Conservation (phyloP, 2,888 invertebrate genomes). For the Octodonta nipae region DNA sequence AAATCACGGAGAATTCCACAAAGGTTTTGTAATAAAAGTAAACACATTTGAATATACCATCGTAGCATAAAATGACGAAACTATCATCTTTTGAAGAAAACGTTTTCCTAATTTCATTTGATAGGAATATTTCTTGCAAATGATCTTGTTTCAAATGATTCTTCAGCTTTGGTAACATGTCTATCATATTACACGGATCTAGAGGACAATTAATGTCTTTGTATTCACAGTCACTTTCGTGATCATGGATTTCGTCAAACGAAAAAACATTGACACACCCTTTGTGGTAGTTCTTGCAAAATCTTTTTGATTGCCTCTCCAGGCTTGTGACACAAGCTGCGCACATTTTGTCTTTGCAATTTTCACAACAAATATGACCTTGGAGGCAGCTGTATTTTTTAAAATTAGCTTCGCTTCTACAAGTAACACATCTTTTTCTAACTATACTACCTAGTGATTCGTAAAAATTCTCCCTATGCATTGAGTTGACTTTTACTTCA, state of each 20-base stretch:
- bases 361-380: constrained; percentile 20
- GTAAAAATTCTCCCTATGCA: constrained; percentile 11
- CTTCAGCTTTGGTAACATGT: constrained; percentile 13
- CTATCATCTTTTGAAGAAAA: constrained; percentile 18
- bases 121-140: constrained; percentile 12
- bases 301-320: constrained; percentile 16
- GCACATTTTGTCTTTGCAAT: constrained; percentile 21
- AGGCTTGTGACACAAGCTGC: constrained; percentile 18
- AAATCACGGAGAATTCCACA: constrained; percentile 22
- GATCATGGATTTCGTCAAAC: constrained; percentile 14
- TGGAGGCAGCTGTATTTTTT: constrained; percentile 18
- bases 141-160: constrained; percentile 19
- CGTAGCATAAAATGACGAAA: constrained; percentile 19
- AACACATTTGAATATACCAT: constrained; percentile 22
- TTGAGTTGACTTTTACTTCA: constrained; percentile 9
- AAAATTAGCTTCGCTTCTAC: constrained; percentile 9
- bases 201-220: constrained; percentile 21
- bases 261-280: constrained; percentile 21
- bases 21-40: constrained; percentile 22
- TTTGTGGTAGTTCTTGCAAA: constrained; percentile 21
- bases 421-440: constrained; percentile 14
- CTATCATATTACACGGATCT: constrained; percentile 14
- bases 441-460: constrained; percentile 8
- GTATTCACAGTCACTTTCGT: constrained; percentile 22
- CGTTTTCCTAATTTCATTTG: constrained; percentile 15